Evolutionary conservation across 30 jellyfish, hydroid and myxozoan genomes (phyloP), one percentile per base, ranked within the genome.

Genomic region (Aurelia aurita complex sp. Pacific): DNA sequence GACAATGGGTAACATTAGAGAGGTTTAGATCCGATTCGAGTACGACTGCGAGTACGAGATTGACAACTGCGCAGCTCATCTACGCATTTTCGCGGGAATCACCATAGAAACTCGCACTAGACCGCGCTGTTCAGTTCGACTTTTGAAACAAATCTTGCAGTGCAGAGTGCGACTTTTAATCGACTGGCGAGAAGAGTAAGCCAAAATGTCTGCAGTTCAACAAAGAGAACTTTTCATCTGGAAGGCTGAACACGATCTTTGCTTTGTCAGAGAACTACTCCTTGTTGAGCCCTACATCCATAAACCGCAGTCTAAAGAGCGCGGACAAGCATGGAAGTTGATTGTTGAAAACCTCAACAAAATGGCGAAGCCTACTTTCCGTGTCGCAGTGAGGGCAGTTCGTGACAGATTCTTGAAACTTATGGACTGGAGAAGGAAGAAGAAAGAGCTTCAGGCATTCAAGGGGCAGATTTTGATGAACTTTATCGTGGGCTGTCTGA

Each of bases 311-410:
- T 64, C 92, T 5, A 72, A 54, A 83, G 96, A 88, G 88, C 60
- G 91, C 17, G 96, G 91, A 67, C 85, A 62, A 36, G 91, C 88
- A 64, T 88, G 91, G 96, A 72, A 67, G 64, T 5, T 19, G 32
- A 62, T 88, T 35, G 78, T 35, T 51, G 89, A 64, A 64, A 88
- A 69, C 67, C 52, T 88, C 16, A 88, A 79, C 74, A 13, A 16
- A 40, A 38, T 73, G 82, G 92, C 64, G 52, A 55, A 43, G 23
- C 92, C 88, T 70, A 63, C n/a, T 36, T 88, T 88, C 52, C 38
- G 65, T 43, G 96, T 88, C 46, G 83, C 83, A 42, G 59, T 18
- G 36, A 71, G 92, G 73, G 85, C 92, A 57, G 96, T 79, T 60
- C 43, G 88, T 67, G 92, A 79, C 57, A 71, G 86, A 74, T 88